Percentiles rank a stretch among this genome's conserved stretches.
Evolutionary conservation across 2,888 invertebrate species (phyloP).

Genomic region (Rhyacophila evoluta): DNA sequence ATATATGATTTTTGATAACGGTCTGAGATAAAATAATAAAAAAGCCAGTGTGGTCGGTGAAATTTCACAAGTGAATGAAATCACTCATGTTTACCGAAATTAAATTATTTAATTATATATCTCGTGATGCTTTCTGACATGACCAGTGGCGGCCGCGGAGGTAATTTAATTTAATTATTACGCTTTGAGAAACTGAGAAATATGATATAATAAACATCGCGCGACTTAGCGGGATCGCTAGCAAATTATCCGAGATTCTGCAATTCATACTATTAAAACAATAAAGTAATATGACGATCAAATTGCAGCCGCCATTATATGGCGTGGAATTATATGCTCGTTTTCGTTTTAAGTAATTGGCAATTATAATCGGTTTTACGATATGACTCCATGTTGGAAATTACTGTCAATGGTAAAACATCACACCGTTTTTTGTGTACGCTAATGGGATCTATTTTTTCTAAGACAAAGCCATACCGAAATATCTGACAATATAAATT

Average conservation of each 20-base stretch:
- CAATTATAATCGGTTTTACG: not conserved
- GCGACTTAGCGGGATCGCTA: conserved; percentile 2
- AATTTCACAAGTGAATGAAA: conserved; percentile 11
- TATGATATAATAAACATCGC: not conserved
- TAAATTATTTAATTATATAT: conserved; percentile 19
- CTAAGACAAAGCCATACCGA: no score
- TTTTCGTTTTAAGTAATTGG: not conserved
- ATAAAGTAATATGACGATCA: not conserved
- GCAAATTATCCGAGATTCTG: conserved; percentile 7
- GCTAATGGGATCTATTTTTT: no score
- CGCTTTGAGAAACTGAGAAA: conserved; percentile 14
- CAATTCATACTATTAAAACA: conserved; percentile 9
- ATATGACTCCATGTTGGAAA: not conserved
- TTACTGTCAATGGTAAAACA: not conserved
- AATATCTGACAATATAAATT: no score
- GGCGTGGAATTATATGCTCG: not conserved
- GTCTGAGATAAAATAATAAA: not conserved
- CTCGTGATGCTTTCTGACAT: conserved; percentile 12
- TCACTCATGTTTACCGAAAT: conserved; percentile 24
- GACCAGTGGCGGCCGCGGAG: conserved; percentile 12
- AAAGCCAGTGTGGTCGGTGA: not conserved
- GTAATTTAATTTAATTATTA: conserved; percentile 24
- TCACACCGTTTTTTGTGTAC: not conserved
- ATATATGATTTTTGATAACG: not conserved
- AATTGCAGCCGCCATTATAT: not conserved